These are phyloP conservation scores for Synodontis membranacea DNA, from an alignment of 2,113 vertebrate species.

Conservation along the genomic window DNA sequence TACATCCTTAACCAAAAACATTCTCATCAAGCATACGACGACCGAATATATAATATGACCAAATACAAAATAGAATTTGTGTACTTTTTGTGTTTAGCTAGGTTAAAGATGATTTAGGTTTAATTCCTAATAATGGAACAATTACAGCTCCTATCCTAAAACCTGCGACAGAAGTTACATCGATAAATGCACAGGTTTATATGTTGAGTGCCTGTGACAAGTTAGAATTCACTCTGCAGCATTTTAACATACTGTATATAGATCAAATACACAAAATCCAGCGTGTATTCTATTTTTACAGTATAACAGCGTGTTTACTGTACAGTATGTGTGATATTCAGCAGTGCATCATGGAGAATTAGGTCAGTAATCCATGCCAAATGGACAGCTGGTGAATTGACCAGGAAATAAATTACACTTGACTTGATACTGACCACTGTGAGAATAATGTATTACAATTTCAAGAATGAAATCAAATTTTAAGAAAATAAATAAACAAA, in stretches of 20 bases:
- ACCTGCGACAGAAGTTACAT: neutral
- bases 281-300: neutral
- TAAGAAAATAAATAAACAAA: neutral
- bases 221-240: neutral
- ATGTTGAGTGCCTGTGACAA: neutral
- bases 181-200: neutral
- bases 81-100: neutral
- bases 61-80: neutral
- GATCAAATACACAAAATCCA: neutral
- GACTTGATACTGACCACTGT: slow-evolving; percentile 1
- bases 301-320: neutral
- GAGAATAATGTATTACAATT: neutral
- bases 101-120: neutral
- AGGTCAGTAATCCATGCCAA: slow-evolving; percentile 17
- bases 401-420: slow-evolving; percentile 31
- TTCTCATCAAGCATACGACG: neutral
- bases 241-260: neutral
- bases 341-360: neutral
- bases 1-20: neutral
- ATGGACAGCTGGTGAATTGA: slow-evolving; percentile 16
- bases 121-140: neutral
- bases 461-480: neutral
- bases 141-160: neutral
- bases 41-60: neutral
- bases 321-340: neutral